phyloP scores from a whole-genome alignment of 2,113 vertebrate genomes.

The Bujurquina vittata region DNA sequence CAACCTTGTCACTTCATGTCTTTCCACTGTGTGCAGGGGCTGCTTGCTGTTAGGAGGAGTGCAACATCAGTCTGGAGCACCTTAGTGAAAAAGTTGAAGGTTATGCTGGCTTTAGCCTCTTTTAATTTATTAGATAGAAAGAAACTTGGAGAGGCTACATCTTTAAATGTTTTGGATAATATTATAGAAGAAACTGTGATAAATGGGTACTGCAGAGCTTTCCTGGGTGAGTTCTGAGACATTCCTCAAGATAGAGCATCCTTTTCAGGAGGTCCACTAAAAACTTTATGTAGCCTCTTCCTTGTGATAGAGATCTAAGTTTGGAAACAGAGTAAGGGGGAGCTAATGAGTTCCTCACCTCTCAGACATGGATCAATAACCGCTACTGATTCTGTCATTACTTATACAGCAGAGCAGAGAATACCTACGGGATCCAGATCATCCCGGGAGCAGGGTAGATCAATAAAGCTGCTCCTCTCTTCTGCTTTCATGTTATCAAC shows the following conservation, averaged over 20 bases:
- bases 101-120: too few relatives aligned
- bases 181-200: not conserved
- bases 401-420: not conserved
- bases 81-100: too few relatives aligned
- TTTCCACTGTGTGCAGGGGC: constrained; percentile 76
- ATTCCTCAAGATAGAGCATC: not conserved
- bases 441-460: not conserved
- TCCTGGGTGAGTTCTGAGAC: not conserved
- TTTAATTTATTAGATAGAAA: too few relatives aligned
- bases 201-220: constrained; percentile 21
- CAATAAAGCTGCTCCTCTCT: not conserved
- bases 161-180: too few relatives aligned
- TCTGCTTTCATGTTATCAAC: not conserved
- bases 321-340: not conserved
- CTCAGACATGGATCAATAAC: not conserved
- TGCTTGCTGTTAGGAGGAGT: constrained; percentile 85
- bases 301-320: constrained; percentile 11
- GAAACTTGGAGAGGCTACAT: too few relatives aligned
- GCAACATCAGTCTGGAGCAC: constrained; percentile 79
- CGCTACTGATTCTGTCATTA: not conserved
- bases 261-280: constrained; percentile 27
- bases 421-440: not conserved
- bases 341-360: not conserved
- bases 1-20: not conserved
- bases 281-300: not conserved